A percentile compares a stretch with the other conserved stretches of the same genome.
phyloP scores from a whole-genome alignment of 2,113 vertebrate species.

The Rhipidura dahli region DNA sequence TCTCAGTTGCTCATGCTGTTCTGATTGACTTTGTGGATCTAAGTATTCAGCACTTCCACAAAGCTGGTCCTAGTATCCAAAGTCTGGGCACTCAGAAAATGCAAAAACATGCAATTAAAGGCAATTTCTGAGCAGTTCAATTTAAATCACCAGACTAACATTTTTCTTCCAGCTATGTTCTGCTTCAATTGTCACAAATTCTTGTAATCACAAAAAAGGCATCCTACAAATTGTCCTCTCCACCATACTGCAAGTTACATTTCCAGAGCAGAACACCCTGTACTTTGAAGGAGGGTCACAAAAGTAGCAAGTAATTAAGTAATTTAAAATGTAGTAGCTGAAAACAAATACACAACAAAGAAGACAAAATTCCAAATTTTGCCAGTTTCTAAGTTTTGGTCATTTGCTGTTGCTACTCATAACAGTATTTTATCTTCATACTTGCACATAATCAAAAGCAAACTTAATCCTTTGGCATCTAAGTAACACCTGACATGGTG shows the following conservation, averaged over 20 bases:
- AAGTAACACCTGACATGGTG: background rate
- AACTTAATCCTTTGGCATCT: background rate
- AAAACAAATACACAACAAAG: background rate
- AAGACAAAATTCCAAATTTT: background rate
- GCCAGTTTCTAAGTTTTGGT: background rate
- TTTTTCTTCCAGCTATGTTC: background rate
- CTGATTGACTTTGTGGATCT: background rate
- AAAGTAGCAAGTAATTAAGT: background rate
- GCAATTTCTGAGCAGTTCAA: background rate
- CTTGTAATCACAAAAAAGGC: background rate
- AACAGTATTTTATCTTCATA: background rate
- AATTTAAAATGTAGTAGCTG: background rate
- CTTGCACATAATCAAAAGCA: background rate
- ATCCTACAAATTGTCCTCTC: background rate
- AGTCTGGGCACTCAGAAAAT: background rate
- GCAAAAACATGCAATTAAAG: slow-evolving; percentile 1
- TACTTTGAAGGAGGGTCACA: background rate
- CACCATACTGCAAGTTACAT: background rate
- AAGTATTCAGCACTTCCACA: background rate
- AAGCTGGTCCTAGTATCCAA: background rate
- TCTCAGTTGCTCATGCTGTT: background rate
- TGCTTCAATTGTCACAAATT: background rate
- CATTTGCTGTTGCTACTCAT: background rate
- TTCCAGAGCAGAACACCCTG: background rate
- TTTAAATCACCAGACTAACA: background rate